Base-by-base conservation (phyloP, 2,888 invertebrate species). In the Platycnemis pennipes region DNA sequence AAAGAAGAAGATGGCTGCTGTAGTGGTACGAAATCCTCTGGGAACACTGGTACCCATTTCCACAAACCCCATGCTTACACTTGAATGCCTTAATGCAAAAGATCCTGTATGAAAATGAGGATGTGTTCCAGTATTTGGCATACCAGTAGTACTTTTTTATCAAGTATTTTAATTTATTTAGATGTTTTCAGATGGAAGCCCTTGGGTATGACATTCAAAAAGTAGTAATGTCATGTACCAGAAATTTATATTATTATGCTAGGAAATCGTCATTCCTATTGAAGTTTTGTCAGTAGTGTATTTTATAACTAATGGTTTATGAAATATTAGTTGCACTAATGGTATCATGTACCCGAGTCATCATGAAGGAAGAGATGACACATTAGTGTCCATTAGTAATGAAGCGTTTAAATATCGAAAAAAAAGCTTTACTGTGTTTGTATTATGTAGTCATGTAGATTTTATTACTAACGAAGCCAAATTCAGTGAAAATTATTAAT, bases 191-290 rank as follows among this genome's bases (percentile, higher is more conserved):
- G 45, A 63, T 56, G 63, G 44, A 91, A 91, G 91, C 91, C 91
- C 44, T 44, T 69, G 91, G 91, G 56, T 91, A 91, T 56, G 63
- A 91, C 26, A 91, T 91, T 42, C 77, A 37, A 77, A 49, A 77
- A 37, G 8, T 91, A 63, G 56, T 91, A 56, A 91, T 63, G 44
- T 91, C 63, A 91, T 44, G 91, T 91, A 91, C 91, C 56, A 91
- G 91, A 49, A 91, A 91, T 91, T 91, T 44, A 91, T 45, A 63
- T 91, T 91, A 91, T 91, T 44, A 42, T 91, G 91, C 63, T 91
- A 91, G 91, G 91, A 91, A 91, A 91, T 56, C 44, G 91, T 91
- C 91, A 91, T 91, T 91, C 91, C 91, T 91, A 91, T 91, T 91
- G 91, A 91, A 91, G 49, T 89, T 91, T 91, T 63, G 42, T 91